Evolutionary conservation across 1,140 invertebrate species (phyloP).

Genomic region (Drosophila oshimai): DNA sequence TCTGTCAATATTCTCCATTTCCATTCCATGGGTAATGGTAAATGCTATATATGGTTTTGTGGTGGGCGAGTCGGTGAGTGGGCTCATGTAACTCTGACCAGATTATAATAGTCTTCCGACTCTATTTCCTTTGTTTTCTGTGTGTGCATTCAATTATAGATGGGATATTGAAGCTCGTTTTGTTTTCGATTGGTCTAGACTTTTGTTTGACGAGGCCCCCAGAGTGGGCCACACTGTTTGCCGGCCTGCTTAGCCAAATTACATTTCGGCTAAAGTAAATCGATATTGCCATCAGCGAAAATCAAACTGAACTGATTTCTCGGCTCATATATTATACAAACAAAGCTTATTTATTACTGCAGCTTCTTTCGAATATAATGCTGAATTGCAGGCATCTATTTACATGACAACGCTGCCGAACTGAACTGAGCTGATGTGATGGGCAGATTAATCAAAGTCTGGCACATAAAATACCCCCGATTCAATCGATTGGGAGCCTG

Average conservation of each 20-base stretch:
- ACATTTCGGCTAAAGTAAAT: slow-evolving; percentile 46
- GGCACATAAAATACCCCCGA: slow-evolving; percentile 46
- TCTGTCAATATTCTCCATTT: slow-evolving; percentile 64
- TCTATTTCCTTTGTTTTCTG: slow-evolving; percentile 12
- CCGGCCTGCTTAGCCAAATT: slow-evolving; percentile 68
- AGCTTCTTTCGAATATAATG: slow-evolving; percentile 20
- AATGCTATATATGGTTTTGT: neutral
- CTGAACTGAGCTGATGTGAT: too few species aligned
- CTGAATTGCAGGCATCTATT: slow-evolving; percentile 18
- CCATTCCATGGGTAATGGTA: neutral
- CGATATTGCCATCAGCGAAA: slow-evolving; percentile 35
- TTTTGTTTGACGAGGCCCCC: slow-evolving; percentile 55
- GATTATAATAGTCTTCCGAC: slow-evolving; percentile 67
- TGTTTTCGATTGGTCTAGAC: slow-evolving; percentile 72
- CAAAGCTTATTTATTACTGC: slow-evolving; percentile 32
- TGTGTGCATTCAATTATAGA: slow-evolving; percentile 76
- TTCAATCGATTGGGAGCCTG: slow-evolving; percentile 29
- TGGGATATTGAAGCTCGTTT: slow-evolving; percentile 72
- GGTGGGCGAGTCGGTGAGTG: slow-evolving; percentile 5
- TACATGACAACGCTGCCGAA: slow-evolving; percentile 1
- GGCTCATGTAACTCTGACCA: slow-evolving; percentile 63
- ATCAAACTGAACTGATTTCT: slow-evolving; percentile 16
- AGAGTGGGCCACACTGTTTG: slow-evolving; percentile 40
- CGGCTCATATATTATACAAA: neutral
- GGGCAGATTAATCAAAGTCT: slow-evolving; percentile 64